Evolutionary conservation across 2,113 vertebrate genomes (phyloP).

Genomic region (Psettodes erumei): DNA sequence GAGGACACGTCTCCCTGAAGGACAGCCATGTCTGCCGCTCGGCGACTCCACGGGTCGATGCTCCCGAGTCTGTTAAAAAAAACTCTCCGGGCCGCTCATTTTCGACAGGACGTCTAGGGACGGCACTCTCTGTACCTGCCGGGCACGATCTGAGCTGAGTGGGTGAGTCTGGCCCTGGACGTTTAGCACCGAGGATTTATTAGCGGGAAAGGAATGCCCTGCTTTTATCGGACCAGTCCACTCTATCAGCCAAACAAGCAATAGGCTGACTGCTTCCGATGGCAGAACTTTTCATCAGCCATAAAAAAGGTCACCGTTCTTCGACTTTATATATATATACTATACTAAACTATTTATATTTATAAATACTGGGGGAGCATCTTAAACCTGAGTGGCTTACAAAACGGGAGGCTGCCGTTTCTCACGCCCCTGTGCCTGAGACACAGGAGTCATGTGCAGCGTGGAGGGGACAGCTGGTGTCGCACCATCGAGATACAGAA

Average conservation of each 20-base stretch:
- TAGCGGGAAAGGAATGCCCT: slow-evolving; percentile 5
- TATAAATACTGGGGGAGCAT: slow-evolving; percentile 1
- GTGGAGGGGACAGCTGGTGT: slow-evolving; percentile 57
- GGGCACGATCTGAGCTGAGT: slow-evolving; percentile 30
- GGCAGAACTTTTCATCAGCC: background rate
- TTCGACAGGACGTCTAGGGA: slow-evolving; percentile 36
- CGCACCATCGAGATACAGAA: slow-evolving; percentile 46
- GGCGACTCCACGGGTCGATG: background rate
- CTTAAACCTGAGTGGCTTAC: background rate
- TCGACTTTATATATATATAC: no score
- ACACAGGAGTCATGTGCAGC: slow-evolving; percentile 18
- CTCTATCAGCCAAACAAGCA: background rate
- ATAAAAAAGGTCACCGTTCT: no score
- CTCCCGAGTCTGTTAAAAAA: background rate
- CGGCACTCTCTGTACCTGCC: slow-evolving; percentile 41
- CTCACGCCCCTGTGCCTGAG: slow-evolving; percentile 12
- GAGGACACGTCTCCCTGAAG: slow-evolving; percentile 16
- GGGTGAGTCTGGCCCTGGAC: slow-evolving; percentile 25
- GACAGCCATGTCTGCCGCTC: slow-evolving; percentile 14
- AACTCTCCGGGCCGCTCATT: slow-evolving; percentile 19
- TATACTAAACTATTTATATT: no score
- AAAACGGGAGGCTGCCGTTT: background rate
- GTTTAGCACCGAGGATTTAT: slow-evolving; percentile 32
- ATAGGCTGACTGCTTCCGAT: background rate
- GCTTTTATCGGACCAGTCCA: slow-evolving; percentile 7